Evolutionary conservation across 2,113 vertebrate genomes (phyloP), one percentile per base, ranked within the genome.

Genomic region (Dromas ardeola): DNA sequence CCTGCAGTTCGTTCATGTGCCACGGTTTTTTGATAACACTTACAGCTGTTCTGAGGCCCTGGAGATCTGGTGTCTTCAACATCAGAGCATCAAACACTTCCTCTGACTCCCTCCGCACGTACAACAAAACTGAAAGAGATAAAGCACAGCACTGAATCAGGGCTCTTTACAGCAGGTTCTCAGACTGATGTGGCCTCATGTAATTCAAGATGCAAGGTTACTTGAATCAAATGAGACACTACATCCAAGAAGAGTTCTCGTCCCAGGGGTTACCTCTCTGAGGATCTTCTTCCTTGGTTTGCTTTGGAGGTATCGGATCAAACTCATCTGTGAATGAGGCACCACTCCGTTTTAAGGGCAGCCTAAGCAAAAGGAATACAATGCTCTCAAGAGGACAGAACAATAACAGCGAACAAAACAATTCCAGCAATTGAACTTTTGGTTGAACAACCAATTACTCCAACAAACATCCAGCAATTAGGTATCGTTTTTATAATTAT

Each of bases 11-110:
- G 32, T 12, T 65, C n/a, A 3, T 2, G 5, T 17, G 74, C 50
- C 23, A 13, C 17, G 22, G 40, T 9, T 6, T 4, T 5, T 2
- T 50, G 50, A 2, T 32, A 70, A n/a, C 45, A 98, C 99, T 99
- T 93, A 99, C 99, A 94, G 99, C 99, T 90, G 99, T 99, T 92
- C 98, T 98, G 52, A 99, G 98, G 80, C 99, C 99, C 43, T 98
- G 98, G 59, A 99, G 97, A 6, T 99, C 99, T 0, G 99, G 99
- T 5, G 99, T 98, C 98, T 98, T 99, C 96, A 99, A 91, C 99
- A 99, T 99, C 90, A 99, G 99, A 2, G 99, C 99, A 4, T 99
- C 99, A 6, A 99, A 99, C 47, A 99, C 99, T 84, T 99, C 99
- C 81, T 99, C 99, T 0, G 98, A 69, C 86, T 98, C 98, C 67